Percentiles rank a stretch among this genome's conserved stretches.
Evolutionary conservation across 2,113 vertebrate species (phyloP).

Genomic region (Crotalus helleri): DNA sequence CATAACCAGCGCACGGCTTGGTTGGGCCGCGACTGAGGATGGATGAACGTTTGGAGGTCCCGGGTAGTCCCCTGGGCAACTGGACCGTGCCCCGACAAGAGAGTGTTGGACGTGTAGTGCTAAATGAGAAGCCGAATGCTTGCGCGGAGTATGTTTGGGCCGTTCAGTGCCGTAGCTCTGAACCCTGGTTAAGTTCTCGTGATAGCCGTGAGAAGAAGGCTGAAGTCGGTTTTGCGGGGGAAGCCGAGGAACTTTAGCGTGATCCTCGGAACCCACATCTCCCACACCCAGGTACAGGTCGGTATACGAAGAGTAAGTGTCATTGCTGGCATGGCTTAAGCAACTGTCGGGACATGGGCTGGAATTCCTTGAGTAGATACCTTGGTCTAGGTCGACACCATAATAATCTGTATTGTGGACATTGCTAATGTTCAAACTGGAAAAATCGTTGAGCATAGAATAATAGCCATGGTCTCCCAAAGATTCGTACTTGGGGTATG

Average conservation of each 20-base stretch:
- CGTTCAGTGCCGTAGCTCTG: conserved; percentile 94
- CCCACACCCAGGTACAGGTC: conserved; percentile 90
- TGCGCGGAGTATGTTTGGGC: conserved; percentile 83
- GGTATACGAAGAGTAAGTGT: conserved; percentile 92
- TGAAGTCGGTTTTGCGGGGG: conserved; percentile 84
- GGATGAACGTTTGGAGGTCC: conserved; percentile 82
- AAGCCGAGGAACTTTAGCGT: conserved; percentile 82
- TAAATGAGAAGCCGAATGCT: conserved; percentile 85
- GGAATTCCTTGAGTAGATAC: conserved; percentile 82
- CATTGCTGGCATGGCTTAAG: conserved; percentile 91
- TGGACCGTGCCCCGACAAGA: conserved; percentile 82
- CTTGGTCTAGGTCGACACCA: conserved; percentile 85
- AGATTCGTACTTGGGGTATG: conserved; percentile 93
- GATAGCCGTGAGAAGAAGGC: conserved; percentile 89
- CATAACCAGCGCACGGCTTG: conserved; percentile 93
- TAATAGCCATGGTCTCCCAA: conserved; percentile 94
- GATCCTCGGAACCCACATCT: conserved; percentile 86
- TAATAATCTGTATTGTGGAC: conserved; percentile 92
- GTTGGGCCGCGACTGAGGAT: conserved; percentile 78
- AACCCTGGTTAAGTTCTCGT: conserved; percentile 86
- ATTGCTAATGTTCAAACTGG: conserved; percentile 88
- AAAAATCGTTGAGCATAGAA: conserved; percentile 94
- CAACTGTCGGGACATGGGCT: conserved; percentile 86
- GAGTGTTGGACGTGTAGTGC: conserved; percentile 85
- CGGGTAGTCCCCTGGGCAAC: conserved; percentile 91